Evolutionary conservation across 2,797 vertebrate genomes (phyloP).

Genomic region (Smutsia gigantea): DNA sequence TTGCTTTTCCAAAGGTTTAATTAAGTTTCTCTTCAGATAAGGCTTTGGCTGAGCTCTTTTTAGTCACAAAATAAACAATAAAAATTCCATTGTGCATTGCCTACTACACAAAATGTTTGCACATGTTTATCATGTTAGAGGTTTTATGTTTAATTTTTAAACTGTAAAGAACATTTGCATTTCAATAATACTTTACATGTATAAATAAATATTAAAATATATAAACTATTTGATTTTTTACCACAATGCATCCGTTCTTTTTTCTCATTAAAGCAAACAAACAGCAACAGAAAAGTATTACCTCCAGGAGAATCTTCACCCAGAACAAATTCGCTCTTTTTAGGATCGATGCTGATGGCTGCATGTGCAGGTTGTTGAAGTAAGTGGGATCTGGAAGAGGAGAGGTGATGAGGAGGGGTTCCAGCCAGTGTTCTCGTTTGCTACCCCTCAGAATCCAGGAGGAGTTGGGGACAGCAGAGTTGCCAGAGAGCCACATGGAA

Average conservation of each 20-base stretch:
- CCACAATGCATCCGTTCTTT: background rate
- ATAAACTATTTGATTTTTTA: background rate
- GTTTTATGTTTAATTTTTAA: conserved; percentile 14
- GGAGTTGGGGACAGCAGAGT: background rate
- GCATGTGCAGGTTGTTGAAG: background rate
- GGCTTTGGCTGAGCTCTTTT: background rate
- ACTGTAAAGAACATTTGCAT: background rate
- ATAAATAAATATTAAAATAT: background rate
- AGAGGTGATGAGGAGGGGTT: background rate
- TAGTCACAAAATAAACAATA: background rate
- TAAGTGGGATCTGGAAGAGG: background rate
- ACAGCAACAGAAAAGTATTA: background rate
- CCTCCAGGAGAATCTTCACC: background rate
- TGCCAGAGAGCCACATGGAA: background rate
- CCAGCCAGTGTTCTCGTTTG: background rate
- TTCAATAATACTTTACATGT: background rate
- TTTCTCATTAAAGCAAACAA: background rate
- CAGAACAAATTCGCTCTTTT: background rate
- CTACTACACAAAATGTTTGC: background rate
- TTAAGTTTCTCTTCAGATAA: background rate
- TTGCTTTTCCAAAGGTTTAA: background rate
- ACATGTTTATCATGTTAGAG: background rate
- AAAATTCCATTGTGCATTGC: background rate
- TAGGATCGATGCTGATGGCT: no score
- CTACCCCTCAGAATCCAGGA: background rate